These are phyloP conservation scores for Callyntrura guangdongensis DNA, from an alignment of 2,888 invertebrate species.

Conservation along the genomic window DNA sequence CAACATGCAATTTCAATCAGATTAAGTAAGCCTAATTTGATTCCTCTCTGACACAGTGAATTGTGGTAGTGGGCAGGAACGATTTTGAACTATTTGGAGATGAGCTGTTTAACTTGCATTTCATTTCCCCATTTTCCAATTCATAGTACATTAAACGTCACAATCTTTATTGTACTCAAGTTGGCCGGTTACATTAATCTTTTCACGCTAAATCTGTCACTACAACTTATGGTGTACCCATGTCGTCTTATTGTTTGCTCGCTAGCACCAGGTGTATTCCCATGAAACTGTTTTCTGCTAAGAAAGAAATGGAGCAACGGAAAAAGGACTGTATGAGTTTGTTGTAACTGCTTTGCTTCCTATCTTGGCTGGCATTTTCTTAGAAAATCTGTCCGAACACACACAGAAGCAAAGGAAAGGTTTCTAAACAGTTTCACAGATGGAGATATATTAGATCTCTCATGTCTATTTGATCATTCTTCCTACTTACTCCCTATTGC, in stretches of 20 bases:
- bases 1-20: no score
- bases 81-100: no score
- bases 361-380: background rate
- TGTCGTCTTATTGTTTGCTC: conserved; percentile 20
- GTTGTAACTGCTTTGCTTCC: background rate
- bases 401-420: background rate
- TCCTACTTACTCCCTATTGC: background rate
- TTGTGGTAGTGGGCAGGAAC: background rate
- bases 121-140: no score
- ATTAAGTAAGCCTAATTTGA: background rate
- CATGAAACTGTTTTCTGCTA: conserved; percentile 45
- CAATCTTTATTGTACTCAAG: background rate
- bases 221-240: no score
- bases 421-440: background rate
- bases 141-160: no score
- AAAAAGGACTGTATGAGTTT: background rate
- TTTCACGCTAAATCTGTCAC: background rate
- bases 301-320: background rate
- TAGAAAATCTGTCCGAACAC: no score
- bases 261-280: conserved; percentile 57
- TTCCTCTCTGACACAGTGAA: no score
- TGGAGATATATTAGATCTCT: no score
- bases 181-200: background rate
- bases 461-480: no score
- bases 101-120: no score